phyloP scores from a whole-genome alignment of 2,113 vertebrate species.

The Dromaius novaehollandiae region DNA sequence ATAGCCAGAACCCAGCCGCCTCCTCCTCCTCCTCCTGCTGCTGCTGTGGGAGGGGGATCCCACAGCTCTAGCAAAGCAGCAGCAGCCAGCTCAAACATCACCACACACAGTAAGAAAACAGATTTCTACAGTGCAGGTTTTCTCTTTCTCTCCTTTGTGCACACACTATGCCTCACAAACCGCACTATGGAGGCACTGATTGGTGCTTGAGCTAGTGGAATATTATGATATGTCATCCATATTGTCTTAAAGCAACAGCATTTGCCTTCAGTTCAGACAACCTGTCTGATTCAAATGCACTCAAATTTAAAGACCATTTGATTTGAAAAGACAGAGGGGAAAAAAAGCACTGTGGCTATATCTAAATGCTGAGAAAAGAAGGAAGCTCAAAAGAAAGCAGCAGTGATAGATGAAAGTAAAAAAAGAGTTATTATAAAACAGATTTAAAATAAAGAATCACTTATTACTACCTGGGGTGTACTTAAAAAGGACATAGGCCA shows the following conservation, averaged over 20 bases:
- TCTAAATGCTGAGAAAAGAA: not conserved
- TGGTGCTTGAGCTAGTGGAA: not conserved
- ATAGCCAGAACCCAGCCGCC: not conserved
- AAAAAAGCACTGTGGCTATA: not conserved
- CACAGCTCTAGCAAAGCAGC: not conserved
- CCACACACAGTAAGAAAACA: not conserved
- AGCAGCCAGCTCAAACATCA: not conserved
- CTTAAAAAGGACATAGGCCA: not conserved
- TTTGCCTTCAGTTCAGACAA: constrained; percentile 18
- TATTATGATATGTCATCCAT: not conserved
- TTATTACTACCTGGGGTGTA: not conserved
- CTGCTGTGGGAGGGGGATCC: not conserved
- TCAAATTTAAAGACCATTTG: not conserved
- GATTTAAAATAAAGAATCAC: not conserved
- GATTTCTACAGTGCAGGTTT: not conserved
- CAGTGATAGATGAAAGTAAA: not conserved
- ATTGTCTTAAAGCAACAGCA: not conserved
- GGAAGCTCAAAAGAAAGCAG: not conserved
- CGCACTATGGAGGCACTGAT: not conserved
- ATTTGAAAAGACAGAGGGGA: not conserved
- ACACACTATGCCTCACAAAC: not conserved
- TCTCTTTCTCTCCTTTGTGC: not conserved
- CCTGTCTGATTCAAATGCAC: not conserved
- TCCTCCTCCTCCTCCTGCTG: not conserved
- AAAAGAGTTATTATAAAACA: not conserved